Percentiles rank a stretch among this genome's conserved stretches.
Conservation (phyloP, 2,797 vertebrate species). For the Gadopsis marmoratus region DNA sequence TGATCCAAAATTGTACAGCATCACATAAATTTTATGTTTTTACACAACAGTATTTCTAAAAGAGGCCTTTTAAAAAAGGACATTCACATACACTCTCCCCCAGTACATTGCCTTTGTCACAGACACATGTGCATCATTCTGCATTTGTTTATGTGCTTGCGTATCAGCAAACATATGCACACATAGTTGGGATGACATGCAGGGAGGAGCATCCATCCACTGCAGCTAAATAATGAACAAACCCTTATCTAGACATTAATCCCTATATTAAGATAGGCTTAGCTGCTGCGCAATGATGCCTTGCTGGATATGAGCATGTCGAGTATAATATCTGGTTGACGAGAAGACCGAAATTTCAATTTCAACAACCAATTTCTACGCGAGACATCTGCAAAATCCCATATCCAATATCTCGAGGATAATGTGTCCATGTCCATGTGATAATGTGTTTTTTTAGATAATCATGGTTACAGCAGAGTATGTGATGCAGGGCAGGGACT, state of each 20-base stretch:
- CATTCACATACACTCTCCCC: neutral
- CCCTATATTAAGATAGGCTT: conserved; percentile 65
- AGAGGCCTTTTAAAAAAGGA: neutral
- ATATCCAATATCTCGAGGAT: neutral
- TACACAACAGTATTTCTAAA: neutral
- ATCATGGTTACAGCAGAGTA: conserved; percentile 10
- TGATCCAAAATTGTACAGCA: neutral
- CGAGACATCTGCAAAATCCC: conserved; percentile 15
- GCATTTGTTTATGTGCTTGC: conserved; percentile 26
- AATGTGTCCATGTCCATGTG: neutral
- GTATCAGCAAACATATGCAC: conserved; percentile 27
- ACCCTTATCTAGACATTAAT: conserved; percentile 75
- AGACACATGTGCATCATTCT: neutral
- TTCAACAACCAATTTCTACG: conserved; percentile 26
- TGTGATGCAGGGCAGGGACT: conserved; percentile 7
- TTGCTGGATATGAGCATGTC: conserved; percentile 35
- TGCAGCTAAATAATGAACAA: conserved; percentile 61
- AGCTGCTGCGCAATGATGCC: conserved; percentile 55
- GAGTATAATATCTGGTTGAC: conserved; percentile 37
- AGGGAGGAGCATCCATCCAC: conserved; percentile 64
- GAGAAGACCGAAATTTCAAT: conserved; percentile 28
- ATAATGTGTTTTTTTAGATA: conserved; percentile 12
- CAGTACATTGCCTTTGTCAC: neutral
- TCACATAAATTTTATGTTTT: neutral
- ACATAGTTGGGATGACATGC: conserved; percentile 41